These are phyloP conservation scores for Lycodopsis pacificus DNA, from an alignment of 2,797 vertebrate species.

Conservation along the genomic window DNA sequence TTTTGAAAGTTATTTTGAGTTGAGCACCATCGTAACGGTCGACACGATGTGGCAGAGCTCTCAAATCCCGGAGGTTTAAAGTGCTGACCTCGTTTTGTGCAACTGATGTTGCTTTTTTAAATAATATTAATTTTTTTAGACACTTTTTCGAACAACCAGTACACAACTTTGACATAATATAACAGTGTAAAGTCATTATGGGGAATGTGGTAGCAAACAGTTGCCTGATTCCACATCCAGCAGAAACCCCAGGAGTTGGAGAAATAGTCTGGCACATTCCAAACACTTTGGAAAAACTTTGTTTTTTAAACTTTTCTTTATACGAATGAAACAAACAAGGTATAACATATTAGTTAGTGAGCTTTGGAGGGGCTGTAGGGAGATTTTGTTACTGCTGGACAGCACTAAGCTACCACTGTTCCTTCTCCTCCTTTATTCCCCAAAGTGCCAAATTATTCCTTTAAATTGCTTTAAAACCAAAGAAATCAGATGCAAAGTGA, in stretches of 20 bases:
- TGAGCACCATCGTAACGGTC: neutral
- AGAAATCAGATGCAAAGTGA: neutral
- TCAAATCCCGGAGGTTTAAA: neutral
- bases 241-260: neutral
- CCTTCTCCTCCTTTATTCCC: neutral
- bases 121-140: too few relatives aligned
- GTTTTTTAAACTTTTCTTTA: too few relatives aligned
- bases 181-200: neutral
- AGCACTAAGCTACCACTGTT: neutral
- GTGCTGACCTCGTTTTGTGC: neutral
- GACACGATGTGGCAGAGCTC: neutral
- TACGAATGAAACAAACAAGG: too few relatives aligned
- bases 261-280: too few relatives aligned
- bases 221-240: neutral
- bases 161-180: neutral
- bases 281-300: too few relatives aligned
- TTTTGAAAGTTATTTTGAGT: constrained; percentile 10
- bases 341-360: too few relatives aligned
- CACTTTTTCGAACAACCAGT: too few relatives aligned
- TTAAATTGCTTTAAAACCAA: neutral
- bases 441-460: neutral
- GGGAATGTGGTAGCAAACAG: neutral
- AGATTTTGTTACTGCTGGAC: neutral
- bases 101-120: neutral
- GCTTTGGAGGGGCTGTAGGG: too few relatives aligned